Percentiles rank a stretch among this genome's conserved stretches.
phyloP scores from a whole-genome alignment of 1,140 invertebrate genomes.

The Drosophila bocqueti region DNA sequence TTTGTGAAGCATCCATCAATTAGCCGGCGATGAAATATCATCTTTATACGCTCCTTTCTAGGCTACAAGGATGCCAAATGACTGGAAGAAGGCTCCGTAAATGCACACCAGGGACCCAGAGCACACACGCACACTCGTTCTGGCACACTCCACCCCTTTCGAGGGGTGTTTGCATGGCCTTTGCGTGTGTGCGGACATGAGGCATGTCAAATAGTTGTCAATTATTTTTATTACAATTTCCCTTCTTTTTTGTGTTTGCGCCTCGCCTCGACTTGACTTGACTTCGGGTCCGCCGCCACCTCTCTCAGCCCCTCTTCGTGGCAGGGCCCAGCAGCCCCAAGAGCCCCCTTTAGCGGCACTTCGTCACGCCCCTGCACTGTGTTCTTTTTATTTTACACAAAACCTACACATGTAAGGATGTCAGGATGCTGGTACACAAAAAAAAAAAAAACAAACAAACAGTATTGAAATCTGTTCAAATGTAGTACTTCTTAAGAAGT shows the following conservation, averaged over 20 bases:
- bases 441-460: background rate
- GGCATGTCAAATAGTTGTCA: conserved; percentile 84
- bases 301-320: no score
- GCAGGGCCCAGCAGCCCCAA: conserved; percentile 4
- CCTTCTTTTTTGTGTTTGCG: conserved; percentile 60
- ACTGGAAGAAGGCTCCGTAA: conserved; percentile 57
- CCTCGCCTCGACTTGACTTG: conserved; percentile 38
- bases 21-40: conserved; percentile 31
- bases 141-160: background rate
- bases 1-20: conserved; percentile 40
- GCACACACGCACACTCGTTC: conserved; percentile 13
- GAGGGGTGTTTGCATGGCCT: conserved; percentile 52
- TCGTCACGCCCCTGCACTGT: conserved; percentile 41
- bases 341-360: conserved; percentile 31
- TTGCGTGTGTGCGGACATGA: conserved; percentile 76
- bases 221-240: conserved; percentile 84
- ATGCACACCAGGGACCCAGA: conserved; percentile 70
- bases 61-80: conserved; percentile 40
- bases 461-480: background rate
- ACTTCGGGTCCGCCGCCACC: background rate
- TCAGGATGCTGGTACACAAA: conserved; percentile 16
- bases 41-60: background rate
- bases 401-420: conserved; percentile 25
- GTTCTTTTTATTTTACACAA: conserved; percentile 41
- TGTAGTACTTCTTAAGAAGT: background rate